These are phyloP conservation scores for Enteromius anoplus DNA, from an alignment of 2,797 vertebrate species.

Conservation along the genomic window DNA sequence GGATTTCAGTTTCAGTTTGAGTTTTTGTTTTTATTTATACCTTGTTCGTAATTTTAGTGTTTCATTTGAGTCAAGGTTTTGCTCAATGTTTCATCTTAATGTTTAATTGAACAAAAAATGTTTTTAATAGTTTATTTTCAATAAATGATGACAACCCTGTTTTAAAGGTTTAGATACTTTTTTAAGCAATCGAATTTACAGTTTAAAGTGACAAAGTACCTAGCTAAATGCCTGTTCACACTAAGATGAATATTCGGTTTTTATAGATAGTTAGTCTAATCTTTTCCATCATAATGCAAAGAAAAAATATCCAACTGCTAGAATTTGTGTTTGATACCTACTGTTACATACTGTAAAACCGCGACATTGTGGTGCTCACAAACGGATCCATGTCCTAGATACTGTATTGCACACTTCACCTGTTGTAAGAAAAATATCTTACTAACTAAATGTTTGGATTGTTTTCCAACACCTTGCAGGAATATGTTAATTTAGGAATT, in stretches of 20 bases:
- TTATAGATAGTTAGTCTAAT: background rate
- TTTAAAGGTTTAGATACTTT: background rate
- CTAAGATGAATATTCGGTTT: background rate
- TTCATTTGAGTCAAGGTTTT: background rate
- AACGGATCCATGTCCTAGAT: background rate
- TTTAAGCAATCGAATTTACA: background rate
- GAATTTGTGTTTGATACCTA: background rate
- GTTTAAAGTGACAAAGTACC: background rate
- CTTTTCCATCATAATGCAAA: background rate
- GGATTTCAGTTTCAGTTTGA: background rate
- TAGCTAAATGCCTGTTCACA: background rate
- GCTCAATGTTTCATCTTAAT: background rate
- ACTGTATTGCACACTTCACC: slow-evolving; percentile 5
- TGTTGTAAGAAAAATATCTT: slow-evolving; percentile 2
- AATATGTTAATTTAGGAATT: slow-evolving; percentile 53
- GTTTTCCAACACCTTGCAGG: slow-evolving; percentile 27
- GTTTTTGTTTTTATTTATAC: background rate
- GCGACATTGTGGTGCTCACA: background rate
- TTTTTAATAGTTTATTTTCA: background rate
- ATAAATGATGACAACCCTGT: background rate
- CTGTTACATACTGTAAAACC: background rate
- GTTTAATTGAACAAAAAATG: background rate
- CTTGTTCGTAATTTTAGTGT: background rate
- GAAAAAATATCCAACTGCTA: background rate
- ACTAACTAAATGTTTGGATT: background rate